Evolutionary conservation across 2,797 vertebrate genomes (phyloP), one percentile per base, ranked within the genome.

Genomic region (Emydoidea blandingii): DNA sequence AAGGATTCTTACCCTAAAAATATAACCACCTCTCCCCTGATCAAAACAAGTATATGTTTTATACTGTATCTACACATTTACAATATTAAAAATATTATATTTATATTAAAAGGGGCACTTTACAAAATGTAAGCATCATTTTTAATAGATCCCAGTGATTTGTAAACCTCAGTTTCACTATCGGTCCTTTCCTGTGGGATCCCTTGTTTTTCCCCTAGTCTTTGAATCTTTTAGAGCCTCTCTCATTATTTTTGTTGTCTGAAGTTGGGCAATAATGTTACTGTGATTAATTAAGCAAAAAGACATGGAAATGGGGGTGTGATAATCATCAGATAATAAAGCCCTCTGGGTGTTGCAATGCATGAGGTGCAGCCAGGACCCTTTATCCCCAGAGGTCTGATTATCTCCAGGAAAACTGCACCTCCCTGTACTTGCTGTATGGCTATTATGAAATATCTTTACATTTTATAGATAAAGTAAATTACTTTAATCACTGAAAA

Each of bases 191-290:
- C 98, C 98, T 98, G 79, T 31, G 98, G 98, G 98, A 98, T 94
- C 16, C 37, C 97, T 97, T 98, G 97, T 97, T 98, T 98, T 98
- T 98, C 97, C 92, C 9, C 83, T 93, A 97, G 97, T 98, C 98
- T 98, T 98, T 98, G 98, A 98, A 98, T 98, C 97, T 98, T 98
- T 98, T 97, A 97, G 97, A 98, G 96, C 95, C 95, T 95, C 96
- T 98, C 98, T 98, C 98, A 98, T 98, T 98, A 98, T 98, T 98
- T 98, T 98, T 98, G 98, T 98, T 98, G 97, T 98, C 98, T 98
- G 98, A 98, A 98, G 98, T 98, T 97, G 97, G 96, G 97, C 98
- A 98, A 98, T 97, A 98, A 98, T 93, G 37, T 98, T 97, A 98
- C 98, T 98, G 96, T 98, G 98, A 98, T 98, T 98, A 98, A 98